A percentile compares a stretch with the other conserved stretches of the same genome.
Conservation (phyloP, 2,888 invertebrate species). For the Drosophila mayaguana region DNA sequence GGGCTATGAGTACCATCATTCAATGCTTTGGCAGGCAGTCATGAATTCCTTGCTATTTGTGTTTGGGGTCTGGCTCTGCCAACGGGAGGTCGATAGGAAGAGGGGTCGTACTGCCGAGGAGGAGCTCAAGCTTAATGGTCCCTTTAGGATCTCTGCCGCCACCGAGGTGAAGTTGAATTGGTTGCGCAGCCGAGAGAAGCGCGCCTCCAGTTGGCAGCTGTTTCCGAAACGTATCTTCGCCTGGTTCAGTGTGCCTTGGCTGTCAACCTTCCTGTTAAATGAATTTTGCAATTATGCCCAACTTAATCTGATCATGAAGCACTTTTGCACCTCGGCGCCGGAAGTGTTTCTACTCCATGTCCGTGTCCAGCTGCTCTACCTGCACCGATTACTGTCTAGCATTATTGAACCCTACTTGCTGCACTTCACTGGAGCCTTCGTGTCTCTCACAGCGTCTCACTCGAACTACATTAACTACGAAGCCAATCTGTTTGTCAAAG, state of each 20-base stretch:
- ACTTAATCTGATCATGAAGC: constrained; percentile 54
- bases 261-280: constrained; percentile 42
- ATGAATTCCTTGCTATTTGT: constrained; percentile 45
- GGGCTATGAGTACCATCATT: constrained; percentile 53
- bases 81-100: constrained; percentile 16
- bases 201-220: background rate
- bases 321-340: constrained; percentile 52
- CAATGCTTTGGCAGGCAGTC: constrained; percentile 49
- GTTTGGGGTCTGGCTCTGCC: constrained; percentile 52
- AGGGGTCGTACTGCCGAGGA: background rate
- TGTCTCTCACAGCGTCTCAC: constrained; percentile 18
- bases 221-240: constrained; percentile 31
- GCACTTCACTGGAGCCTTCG: constrained; percentile 24
- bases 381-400: constrained; percentile 28
- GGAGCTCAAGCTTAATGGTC: background rate
- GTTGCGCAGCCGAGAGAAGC: constrained; percentile 22
- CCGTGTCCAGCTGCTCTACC: constrained; percentile 49
- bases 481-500: constrained; percentile 37
- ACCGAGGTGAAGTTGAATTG: constrained; percentile 46
- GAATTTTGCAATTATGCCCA: constrained; percentile 38
- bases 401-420: constrained; percentile 2
- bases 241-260: constrained; percentile 52
- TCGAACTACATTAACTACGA: constrained; percentile 44
- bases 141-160: constrained; percentile 21
- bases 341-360: constrained; percentile 38